phyloP scores from a whole-genome alignment of 2,113 vertebrate genomes.

The Hystrix brachyura region DNA sequence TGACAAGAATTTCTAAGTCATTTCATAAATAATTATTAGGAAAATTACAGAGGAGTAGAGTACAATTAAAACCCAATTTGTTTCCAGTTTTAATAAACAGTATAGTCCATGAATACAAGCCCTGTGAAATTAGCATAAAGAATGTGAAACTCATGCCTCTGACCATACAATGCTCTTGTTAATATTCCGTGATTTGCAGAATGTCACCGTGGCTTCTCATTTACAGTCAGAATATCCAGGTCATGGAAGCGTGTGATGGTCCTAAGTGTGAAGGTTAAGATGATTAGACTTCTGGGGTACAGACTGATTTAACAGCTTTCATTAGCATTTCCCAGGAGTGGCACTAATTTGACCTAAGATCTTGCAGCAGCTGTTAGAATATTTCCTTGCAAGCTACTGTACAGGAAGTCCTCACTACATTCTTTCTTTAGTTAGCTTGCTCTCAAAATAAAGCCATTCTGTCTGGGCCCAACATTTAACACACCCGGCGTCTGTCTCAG shows the following conservation, averaged over 20 bases:
- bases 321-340: constrained; percentile 71
- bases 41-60: constrained; percentile 37
- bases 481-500: too few species aligned
- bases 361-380: constrained; percentile 64
- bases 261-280: constrained; percentile 77
- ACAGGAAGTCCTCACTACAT: accelerated
- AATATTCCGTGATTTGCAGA: constrained; percentile 40
- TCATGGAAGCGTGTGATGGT: constrained; percentile 49
- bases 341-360: constrained; percentile 57
- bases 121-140: constrained; percentile 59
- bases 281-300: constrained; percentile 12
- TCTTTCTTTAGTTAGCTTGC: neutral
- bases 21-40: constrained; percentile 46
- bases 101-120: neutral
- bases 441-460: too few species aligned
- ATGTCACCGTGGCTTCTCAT: neutral
- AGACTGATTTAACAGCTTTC: constrained; percentile 56
- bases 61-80: constrained; percentile 66
- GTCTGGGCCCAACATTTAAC: neutral
- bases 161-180: neutral
- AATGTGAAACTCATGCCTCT: constrained; percentile 19
- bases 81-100: constrained; percentile 34
- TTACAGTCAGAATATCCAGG: constrained; percentile 51
- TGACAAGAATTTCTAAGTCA: constrained; percentile 30
- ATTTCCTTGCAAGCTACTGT: constrained; percentile 39